A percentile compares a stretch with the other conserved stretches of the same genome.
phyloP scores from a whole-genome alignment of 92 coral and sea anemone species.

The Palythoa grandis region DNA sequence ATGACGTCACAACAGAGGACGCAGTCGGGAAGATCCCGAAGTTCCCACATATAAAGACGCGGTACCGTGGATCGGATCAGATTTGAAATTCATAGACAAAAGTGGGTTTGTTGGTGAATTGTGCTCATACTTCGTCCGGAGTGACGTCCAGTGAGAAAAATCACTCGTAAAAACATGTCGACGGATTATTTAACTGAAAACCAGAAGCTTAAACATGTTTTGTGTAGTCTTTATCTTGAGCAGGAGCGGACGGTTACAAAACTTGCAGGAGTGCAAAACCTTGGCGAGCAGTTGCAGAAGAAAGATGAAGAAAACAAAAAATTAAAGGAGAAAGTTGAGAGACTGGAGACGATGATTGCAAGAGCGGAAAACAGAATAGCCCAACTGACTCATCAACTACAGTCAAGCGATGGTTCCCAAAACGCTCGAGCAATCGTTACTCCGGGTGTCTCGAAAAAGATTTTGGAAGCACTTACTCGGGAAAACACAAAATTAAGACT shows the following conservation, averaged over 20 bases:
- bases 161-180: conserved; percentile 23
- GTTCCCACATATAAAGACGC: too few species aligned
- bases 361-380: conserved; percentile 91
- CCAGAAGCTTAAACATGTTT: conserved; percentile 61
- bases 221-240: conserved; percentile 39
- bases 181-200: conserved; percentile 12
- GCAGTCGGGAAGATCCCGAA: too few species aligned
- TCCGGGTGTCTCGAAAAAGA: conserved; percentile 85
- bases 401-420: conserved; percentile 48
- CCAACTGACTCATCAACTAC: conserved; percentile 56
- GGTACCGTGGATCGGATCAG: too few species aligned
- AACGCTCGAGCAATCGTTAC: conserved; percentile 69
- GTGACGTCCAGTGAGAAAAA: neutral
- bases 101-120: too few species aligned
- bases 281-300: conserved; percentile 71
- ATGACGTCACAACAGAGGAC: too few species aligned
- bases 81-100: too few species aligned
- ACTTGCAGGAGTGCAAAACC: conserved; percentile 76
- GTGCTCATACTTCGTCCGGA: neutral
- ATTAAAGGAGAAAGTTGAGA: conserved; percentile 54
- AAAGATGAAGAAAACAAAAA: conserved; percentile 58
- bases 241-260: conserved; percentile 59
- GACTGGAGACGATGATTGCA: conserved; percentile 72
- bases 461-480: conserved; percentile 78
- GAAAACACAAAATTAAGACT: conserved; percentile 85